Base-by-base conservation (phyloP, 53 echinoderm and acorn worm species). In the Paracentrotus lividus region DNA sequence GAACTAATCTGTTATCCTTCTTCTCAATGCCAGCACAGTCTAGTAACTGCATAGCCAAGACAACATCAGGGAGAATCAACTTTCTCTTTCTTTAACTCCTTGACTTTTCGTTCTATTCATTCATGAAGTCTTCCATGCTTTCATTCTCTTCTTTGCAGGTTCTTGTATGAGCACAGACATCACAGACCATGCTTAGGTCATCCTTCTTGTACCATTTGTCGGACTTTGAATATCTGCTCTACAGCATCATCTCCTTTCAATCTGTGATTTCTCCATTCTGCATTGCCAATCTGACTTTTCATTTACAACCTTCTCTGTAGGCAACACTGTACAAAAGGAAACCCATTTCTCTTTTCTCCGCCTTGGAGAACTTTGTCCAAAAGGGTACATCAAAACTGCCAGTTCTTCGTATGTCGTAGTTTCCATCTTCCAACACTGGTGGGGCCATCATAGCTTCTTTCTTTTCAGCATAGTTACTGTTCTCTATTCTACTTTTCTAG, bases 251-350 rank as follows among this genome's bases (percentile, higher is more conserved):
- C 85, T 61, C 85, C 85, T 21, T 32, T 85, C 59, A 40, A 93
- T 77, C 57, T 94, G 43, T 94, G 31, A 94, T 94, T 32, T 94
- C 94, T 60, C 77, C 94, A 94, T 94, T 81, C 43, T 78, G 90
- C 65, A 90, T 94, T 1, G 94, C 94, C 51, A 90, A 45, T 23
- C 61, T 84, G n/a, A 94, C 90, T 94, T 94, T 94, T 91, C 86
- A 31, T 94, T 77, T 20, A 75, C 56, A 36, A 77, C 94, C 45
- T 90, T 94, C 6, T 55, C 59, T 53, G 78, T 54, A 43, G 94
- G 85, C n/a, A 45, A 59, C 49, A 78, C 42, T 84, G 85, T 85
- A 90, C 43, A 90, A 23, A 31, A 88, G 51, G 42, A 94, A 94
- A 56, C 94, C 94, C 54, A 44, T 6, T 6, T 93, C 60, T 59